Evolutionary conservation across 2,888 invertebrate species (phyloP), one percentile per base, ranked within the genome.

Genomic region (Clunio marinus): DNA sequence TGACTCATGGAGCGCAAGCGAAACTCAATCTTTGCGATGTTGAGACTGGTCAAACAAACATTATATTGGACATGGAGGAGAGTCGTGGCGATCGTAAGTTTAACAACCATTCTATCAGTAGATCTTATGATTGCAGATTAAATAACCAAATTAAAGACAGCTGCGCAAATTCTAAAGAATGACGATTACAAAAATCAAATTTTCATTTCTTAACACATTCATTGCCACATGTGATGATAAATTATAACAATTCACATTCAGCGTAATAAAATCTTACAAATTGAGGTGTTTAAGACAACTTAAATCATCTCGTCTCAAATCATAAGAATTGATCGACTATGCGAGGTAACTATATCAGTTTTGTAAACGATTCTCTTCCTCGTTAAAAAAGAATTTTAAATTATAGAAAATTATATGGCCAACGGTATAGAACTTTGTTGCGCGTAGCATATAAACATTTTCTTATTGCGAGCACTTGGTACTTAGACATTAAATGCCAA

Each of bases 1-100:
- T 35, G 46, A 28, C 25, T 46, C 32, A 37, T 35, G 75, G 77
- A 27, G 72, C 75, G 68, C 72, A 76, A 72, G 79, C 77, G 59
- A 78, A 78, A 72, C 76, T 77, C 35, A 78, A 78, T 71, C 74
- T 78, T 78, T 94, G 93, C 80, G 92, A 93, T 78, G 89, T 92
- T 74, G 91, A 92, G 81, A 89, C 87, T 69, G 91, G 91, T 37
- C 89, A 91, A 75, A 89, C 91, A 35, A 93, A 91, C 76, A 92
- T 93, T 71, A 93, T 94, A 74, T 82, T 94, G 73, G 93, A 93
- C 76, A 92, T 93, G 72, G 91, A 92, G 78, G 94, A 94, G 78
- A 93, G 93, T 77, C 83, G 88, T 78, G 91, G 89, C 72, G 82
- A 84, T 74, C 88, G 93, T 93, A 83, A 90, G 91, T 88, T 55